A percentile compares a stretch with the other conserved stretches of the same genome.
These are phyloP conservation scores for Pasiphila rectangulata DNA, from an alignment of 2,888 invertebrate species.

Conservation along the genomic window DNA sequence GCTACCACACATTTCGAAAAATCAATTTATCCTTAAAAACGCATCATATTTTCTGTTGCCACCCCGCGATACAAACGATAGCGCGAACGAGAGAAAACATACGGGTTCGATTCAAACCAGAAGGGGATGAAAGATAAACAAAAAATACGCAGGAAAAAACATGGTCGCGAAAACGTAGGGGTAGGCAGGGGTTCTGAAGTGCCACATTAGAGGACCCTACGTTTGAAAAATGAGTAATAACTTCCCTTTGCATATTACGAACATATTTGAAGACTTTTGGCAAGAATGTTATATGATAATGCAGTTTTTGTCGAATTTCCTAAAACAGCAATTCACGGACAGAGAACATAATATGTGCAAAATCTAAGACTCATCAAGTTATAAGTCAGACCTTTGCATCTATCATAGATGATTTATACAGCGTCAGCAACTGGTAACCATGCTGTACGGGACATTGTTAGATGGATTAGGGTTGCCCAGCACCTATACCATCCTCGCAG, in stretches of 20 bases:
- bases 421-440: too few species aligned
- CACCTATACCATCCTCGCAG: too few species aligned
- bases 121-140: slow-evolving; percentile 59
- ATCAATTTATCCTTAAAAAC: slow-evolving; percentile 78
- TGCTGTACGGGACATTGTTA: too few species aligned
- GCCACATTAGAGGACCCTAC: slow-evolving; percentile 72
- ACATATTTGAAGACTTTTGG: slow-evolving; percentile 62
- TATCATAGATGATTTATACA: too few species aligned
- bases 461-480: too few species aligned
- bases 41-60: slow-evolving; percentile 77
- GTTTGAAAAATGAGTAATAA: slow-evolving; percentile 76
- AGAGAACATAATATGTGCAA: too few species aligned
- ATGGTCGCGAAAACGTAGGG: slow-evolving; percentile 77
- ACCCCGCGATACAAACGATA: slow-evolving; percentile 67
- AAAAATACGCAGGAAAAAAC: slow-evolving; percentile 74
- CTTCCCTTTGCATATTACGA: slow-evolving; percentile 61
- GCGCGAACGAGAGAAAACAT: slow-evolving; percentile 46
- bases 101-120: slow-evolving; percentile 13
- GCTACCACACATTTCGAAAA: slow-evolving; percentile 72
- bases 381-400: too few species aligned
- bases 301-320: too few species aligned
- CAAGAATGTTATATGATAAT: slow-evolving; percentile 48
- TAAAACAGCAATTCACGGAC: too few species aligned
- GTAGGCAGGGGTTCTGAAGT: slow-evolving; percentile 75
- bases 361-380: too few species aligned